These are phyloP conservation scores for Periophthalmodon schlosseri DNA, from an alignment of 2,113 vertebrate species.

Conservation along the genomic window DNA sequence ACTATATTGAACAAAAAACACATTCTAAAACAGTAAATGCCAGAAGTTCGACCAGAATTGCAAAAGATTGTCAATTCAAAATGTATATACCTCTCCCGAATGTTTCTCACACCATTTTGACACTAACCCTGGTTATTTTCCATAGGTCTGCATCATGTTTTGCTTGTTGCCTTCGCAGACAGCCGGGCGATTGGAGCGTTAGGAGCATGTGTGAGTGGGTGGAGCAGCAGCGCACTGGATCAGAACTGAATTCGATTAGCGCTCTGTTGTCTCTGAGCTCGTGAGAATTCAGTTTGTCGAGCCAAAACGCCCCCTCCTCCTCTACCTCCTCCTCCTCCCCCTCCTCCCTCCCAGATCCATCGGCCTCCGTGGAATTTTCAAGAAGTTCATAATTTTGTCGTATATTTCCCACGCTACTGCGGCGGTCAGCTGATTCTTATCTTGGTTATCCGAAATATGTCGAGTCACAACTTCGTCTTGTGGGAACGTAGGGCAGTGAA, in stretches of 20 bases:
- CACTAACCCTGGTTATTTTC: too few relatives aligned
- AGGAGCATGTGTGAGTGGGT: slow-evolving; percentile 38
- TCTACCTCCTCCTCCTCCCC: slow-evolving; percentile 40
- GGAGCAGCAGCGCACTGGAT: not conserved
- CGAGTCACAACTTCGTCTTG: not conserved
- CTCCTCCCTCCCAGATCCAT: slow-evolving; percentile 35
- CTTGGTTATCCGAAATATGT: not conserved
- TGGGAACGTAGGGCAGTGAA: not conserved
- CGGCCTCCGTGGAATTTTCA: slow-evolving; percentile 11
- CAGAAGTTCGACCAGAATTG: too few relatives aligned
- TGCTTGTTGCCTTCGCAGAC: not conserved
- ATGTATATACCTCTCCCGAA: too few relatives aligned
- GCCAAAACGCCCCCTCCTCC: slow-evolving; percentile 44
- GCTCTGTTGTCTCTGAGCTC: slow-evolving; percentile 41
- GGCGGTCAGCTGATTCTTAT: not conserved
- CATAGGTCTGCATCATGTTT: not conserved
- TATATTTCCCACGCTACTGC: not conserved
- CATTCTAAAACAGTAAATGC: too few relatives aligned
- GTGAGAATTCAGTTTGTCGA: slow-evolving; percentile 34
- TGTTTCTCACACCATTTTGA: too few relatives aligned
- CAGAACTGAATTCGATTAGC: slow-evolving; percentile 49
- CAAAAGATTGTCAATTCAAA: too few relatives aligned
- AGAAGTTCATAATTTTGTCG: slow-evolving; percentile 1
- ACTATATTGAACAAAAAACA: too few relatives aligned
- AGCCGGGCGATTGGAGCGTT: slow-evolving; percentile 16